Evolutionary conservation across 2,113 vertebrate genomes (phyloP).

Genomic region (crab-eating macaque (Macaca fascicularis)): DNA sequence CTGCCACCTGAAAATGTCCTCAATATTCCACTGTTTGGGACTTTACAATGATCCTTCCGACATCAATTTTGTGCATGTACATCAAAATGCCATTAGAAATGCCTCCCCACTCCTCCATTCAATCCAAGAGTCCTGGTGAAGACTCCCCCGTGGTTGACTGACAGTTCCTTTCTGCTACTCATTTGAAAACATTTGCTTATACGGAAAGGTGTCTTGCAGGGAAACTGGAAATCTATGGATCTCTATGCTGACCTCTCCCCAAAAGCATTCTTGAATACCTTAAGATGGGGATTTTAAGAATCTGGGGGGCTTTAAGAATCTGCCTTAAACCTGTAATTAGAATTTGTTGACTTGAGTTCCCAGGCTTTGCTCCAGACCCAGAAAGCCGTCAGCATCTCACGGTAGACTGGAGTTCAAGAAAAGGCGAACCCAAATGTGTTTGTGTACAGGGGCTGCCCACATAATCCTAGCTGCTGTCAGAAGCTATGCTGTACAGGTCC

Average conservation of each 20-base stretch:
- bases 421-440: neutral
- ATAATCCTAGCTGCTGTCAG: neutral
- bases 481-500: neutral
- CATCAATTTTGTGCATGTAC: constrained; percentile 95
- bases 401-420: neutral
- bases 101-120: constrained; percentile 81
- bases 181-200: constrained; percentile 85
- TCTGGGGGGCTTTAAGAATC: constrained; percentile 66
- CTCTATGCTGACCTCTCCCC: constrained; percentile 45
- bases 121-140: constrained; percentile 76
- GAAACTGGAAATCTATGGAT: constrained; percentile 60
- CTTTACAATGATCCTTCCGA: constrained; percentile 89
- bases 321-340: constrained; percentile 73
- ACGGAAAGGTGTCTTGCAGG: constrained; percentile 78
- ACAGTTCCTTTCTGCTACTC: constrained; percentile 86
- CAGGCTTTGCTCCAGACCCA: constrained; percentile 52
- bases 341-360: constrained; percentile 67
- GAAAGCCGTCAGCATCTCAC: neutral
- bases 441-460: neutral
- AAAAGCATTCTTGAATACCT: constrained; percentile 66
- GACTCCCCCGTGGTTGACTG: constrained; percentile 85
- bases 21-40: constrained; percentile 89
- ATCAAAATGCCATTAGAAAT: constrained; percentile 99
- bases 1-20: constrained; percentile 90
- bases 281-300: constrained; percentile 62